Evolutionary conservation across 2,888 invertebrate genomes (phyloP).

Genomic region (Apamea crenata): DNA sequence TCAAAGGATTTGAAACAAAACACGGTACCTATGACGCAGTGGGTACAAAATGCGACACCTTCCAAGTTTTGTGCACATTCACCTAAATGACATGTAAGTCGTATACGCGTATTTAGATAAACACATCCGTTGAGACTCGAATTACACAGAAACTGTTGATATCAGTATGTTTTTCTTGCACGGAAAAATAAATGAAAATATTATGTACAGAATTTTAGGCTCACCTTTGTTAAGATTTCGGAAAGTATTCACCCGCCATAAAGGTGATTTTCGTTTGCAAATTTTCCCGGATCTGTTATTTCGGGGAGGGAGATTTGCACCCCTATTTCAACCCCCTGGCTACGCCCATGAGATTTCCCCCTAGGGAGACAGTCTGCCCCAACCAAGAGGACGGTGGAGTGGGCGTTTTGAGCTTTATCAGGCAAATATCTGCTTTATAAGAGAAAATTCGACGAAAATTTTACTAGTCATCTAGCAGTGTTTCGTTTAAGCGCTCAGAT

Average conservation of each 20-base stretch:
- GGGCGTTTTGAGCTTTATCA: slow-evolving; percentile 36
- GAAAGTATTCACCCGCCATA: slow-evolving; percentile 11
- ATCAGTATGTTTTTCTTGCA: slow-evolving; percentile 17
- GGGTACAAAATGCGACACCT: slow-evolving; percentile 51
- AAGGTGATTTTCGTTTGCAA: slow-evolving; percentile 35
- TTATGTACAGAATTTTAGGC: not conserved
- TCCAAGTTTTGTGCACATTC: slow-evolving; percentile 48
- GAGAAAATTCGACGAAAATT: not conserved
- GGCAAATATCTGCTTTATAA: slow-evolving; percentile 28
- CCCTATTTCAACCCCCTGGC: slow-evolving; percentile 48
- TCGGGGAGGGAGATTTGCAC: slow-evolving; percentile 51
- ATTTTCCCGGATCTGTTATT: slow-evolving; percentile 39
- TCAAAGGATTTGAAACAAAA: slow-evolving; percentile 13
- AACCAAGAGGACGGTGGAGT: slow-evolving; percentile 26
- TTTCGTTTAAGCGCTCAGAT: not conserved
- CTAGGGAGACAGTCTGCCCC: slow-evolving; percentile 51
- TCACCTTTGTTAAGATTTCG: slow-evolving; percentile 4
- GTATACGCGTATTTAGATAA: slow-evolving; percentile 69
- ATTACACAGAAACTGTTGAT: slow-evolving; percentile 65
- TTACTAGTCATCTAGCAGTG: not conserved
- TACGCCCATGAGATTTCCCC: slow-evolving; percentile 60
- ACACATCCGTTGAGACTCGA: slow-evolving; percentile 69
- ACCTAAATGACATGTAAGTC: slow-evolving; percentile 54
- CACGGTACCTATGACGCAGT: slow-evolving; percentile 2
- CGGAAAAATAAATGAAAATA: slow-evolving; percentile 5